phyloP scores from a whole-genome alignment of 2,113 vertebrate species.

The Sciurus niger region DNA sequence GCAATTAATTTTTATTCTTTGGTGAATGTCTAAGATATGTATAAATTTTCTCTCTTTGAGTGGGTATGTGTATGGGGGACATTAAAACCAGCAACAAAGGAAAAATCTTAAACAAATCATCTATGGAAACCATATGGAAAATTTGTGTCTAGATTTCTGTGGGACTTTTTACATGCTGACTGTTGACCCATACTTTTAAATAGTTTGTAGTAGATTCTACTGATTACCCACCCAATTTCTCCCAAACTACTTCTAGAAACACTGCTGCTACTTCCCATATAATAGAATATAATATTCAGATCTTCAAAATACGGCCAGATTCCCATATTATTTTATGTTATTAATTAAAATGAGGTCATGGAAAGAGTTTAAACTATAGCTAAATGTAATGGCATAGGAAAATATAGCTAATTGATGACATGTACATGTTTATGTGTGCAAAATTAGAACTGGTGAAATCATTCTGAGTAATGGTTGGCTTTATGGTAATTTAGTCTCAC shows the following conservation, averaged over 20 bases:
- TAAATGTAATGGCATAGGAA: slow-evolving; percentile 61
- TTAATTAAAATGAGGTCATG: slow-evolving; percentile 69
- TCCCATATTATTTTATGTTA: slow-evolving; percentile 35
- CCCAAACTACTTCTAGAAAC: slow-evolving; percentile 42
- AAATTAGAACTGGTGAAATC: slow-evolving; percentile 73
- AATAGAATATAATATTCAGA: slow-evolving; percentile 4
- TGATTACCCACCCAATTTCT: not conserved
- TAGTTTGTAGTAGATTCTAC: not conserved
- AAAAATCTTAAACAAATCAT: slow-evolving; percentile 43
- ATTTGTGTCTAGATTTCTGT: not conserved
- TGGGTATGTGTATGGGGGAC: not conserved
- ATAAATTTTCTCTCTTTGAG: slow-evolving; percentile 40
- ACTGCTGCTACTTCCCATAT: slow-evolving; percentile 34
- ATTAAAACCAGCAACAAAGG: slow-evolving; percentile 44
- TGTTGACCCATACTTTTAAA: slow-evolving; percentile 54
- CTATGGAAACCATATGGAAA: not conserved
- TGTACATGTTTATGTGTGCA: slow-evolving; percentile 52
- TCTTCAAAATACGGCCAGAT: slow-evolving; percentile 58
- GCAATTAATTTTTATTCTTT: slow-evolving; percentile 61
- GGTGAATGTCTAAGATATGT: not conserved
- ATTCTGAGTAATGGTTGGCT: slow-evolving; percentile 68
- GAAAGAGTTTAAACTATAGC: slow-evolving; percentile 62
- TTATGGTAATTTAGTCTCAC: slow-evolving; percentile 68
- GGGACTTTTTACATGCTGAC: slow-evolving; percentile 8
- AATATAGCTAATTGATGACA: slow-evolving; percentile 56